Evolutionary conservation across 1,140 invertebrate species (phyloP).

Genomic region (Saccostrea echinata): DNA sequence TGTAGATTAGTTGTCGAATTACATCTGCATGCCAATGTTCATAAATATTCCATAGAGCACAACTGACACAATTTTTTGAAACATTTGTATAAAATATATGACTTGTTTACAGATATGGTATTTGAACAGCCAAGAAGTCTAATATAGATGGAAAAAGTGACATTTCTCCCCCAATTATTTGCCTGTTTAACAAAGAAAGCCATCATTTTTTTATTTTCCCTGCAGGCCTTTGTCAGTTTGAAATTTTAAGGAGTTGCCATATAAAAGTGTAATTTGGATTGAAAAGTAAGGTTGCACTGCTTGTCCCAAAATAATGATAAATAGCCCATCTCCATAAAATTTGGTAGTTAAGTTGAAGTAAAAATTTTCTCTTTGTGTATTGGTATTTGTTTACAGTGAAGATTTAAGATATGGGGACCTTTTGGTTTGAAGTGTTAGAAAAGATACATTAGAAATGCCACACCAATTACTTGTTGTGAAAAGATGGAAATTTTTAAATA

Average conservation of each 20-base stretch:
- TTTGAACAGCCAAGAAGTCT: too few species aligned
- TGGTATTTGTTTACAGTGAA: background rate
- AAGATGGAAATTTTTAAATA: background rate
- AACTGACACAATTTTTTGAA: too few species aligned
- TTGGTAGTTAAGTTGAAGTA: background rate
- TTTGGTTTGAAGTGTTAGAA: background rate
- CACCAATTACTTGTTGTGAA: background rate
- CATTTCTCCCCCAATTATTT: background rate
- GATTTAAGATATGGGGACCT: background rate
- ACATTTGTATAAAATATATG: too few species aligned
- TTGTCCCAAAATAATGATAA: slow-evolving; percentile 27
- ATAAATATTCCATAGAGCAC: too few species aligned
- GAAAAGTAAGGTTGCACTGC: background rate
- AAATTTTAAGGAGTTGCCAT: background rate
- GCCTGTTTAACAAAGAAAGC: background rate
- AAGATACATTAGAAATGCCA: background rate
- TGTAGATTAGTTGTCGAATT: too few species aligned
- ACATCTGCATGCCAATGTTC: too few species aligned
- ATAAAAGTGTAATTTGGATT: slow-evolving; percentile 5
- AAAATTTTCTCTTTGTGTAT: background rate
- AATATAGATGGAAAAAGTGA: background rate
- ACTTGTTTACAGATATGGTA: too few species aligned
- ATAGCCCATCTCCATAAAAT: slow-evolving; percentile 19
- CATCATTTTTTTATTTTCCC: background rate
- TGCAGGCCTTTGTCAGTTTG: background rate